A percentile compares a stretch with the other conserved stretches of the same genome.
These are phyloP conservation scores for Gila robusta DNA, from an alignment of 2,797 vertebrate genomes.

Conservation along the genomic window DNA sequence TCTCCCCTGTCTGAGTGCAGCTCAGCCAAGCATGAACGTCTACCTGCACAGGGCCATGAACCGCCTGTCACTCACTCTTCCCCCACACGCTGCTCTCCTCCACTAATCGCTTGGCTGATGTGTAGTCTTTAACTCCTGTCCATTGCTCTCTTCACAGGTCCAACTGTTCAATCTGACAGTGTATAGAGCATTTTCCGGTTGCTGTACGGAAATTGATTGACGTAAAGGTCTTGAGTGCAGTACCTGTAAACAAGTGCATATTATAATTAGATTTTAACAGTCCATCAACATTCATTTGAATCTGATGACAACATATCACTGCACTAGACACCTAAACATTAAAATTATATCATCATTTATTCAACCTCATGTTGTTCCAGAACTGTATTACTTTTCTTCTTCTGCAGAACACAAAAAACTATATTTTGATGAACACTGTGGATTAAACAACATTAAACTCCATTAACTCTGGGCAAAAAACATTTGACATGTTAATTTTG, in stretches of 20 bases:
- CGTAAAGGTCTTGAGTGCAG: not conserved
- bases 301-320: slow-evolving; percentile 66
- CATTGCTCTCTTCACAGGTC: slow-evolving; percentile 41
- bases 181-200: not conserved
- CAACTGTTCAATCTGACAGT: slow-evolving; percentile 35
- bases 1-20: slow-evolving; percentile 85
- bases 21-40: slow-evolving; percentile 84
- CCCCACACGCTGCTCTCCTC: slow-evolving; percentile 69
- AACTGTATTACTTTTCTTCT: not conserved
- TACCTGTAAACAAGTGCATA: slow-evolving; percentile 21
- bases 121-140: slow-evolving; percentile 55
- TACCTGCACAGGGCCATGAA: slow-evolving; percentile 87
- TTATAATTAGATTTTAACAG: slow-evolving; percentile 55
- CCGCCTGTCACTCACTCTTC: slow-evolving; percentile 78
- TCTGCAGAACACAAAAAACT: not conserved
- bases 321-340: slow-evolving; percentile 14
- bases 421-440: not conserved
- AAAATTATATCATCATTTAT: not conserved
- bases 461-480: not conserved
- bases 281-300: slow-evolving; percentile 41
- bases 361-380: not conserved
- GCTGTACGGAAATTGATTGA: not conserved
- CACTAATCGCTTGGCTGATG: slow-evolving; percentile 72
- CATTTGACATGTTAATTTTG: not conserved
- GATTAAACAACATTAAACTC: not conserved